These are phyloP conservation scores for Otolemur garnettii DNA, from an alignment of 2,113 vertebrate species.

Conservation along the genomic window DNA sequence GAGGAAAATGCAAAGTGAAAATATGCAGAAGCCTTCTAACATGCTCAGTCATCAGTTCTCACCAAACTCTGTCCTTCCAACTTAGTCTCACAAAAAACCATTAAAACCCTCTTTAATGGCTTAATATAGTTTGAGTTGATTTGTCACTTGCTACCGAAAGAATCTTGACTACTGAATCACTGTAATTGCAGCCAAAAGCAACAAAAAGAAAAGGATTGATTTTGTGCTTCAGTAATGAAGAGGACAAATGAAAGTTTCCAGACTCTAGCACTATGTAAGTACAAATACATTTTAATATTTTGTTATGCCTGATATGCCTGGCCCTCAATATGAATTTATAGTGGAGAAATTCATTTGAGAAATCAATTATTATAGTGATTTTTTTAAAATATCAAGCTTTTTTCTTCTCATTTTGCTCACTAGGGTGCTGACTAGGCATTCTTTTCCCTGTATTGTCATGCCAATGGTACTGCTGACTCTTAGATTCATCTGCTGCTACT, in stretches of 20 bases:
- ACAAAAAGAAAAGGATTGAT: background rate
- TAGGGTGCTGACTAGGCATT: background rate
- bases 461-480: no score
- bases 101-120: background rate
- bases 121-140: slow-evolving; percentile 1
- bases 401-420: background rate
- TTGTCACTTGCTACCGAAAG: background rate
- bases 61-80: background rate
- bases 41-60: background rate
- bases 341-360: slow-evolving; percentile 26
- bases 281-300: slow-evolving; percentile 22
- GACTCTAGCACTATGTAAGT: background rate
- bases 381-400: background rate
- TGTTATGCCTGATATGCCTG: background rate
- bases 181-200: slow-evolving; percentile 7
- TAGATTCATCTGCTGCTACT: background rate
- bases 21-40: background rate
- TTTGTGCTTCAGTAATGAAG: background rate
- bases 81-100: background rate
- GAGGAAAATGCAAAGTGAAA: background rate
- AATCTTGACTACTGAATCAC: background rate
- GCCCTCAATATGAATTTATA: slow-evolving; percentile 16
- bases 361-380: slow-evolving; percentile 62
- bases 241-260: background rate
- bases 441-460: background rate